Evolutionary conservation across 1,140 invertebrate species (phyloP), one percentile per base, ranked within the genome.

Genomic region (Drosophila mauritiana): DNA sequence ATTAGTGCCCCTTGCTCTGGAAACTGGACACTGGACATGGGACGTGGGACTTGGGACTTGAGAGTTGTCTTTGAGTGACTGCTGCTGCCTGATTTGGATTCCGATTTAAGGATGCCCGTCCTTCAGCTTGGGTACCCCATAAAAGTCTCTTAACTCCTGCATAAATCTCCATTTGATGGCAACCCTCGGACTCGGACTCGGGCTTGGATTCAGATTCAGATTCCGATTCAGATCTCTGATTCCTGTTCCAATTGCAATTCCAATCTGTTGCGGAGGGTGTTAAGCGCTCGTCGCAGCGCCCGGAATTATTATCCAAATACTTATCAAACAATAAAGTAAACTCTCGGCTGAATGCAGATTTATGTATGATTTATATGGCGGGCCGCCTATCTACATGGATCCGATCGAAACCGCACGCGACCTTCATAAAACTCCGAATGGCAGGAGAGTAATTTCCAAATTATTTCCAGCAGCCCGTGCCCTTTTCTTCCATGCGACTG

Each of bases 251-350:
- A 48, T 31, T 42, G 39, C 61, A 37, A 22, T 40, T 25, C 20
- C 55, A 59, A 67, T 64, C 45, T 54, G 51, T 67, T 58, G 61
- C 57, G 27, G 40, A 34, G 69, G 80, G 80, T 84, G 80, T 83
- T 84, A 84, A 79, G 77, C 76, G 75, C 15, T 54, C 49, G 67
- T 69, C 68, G 64, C 69, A 57, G 67, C 20, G 52, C 36, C 39
- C 22, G 25, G 40, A 55, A 78, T 83, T 89, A 86, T 89, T 89
- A 86, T 86, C 83, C 78, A 76, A 89, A 89, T 89, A 88, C 80
- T 88, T 88, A 88, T 88, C 83, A 86, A 88, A 83, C 83, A 88
- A 86, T 86, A 86, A 86, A 86, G 65, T 49, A 69, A 77, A 77
- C 63, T 49, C 49, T 34, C 49, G 25, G 45, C n/a, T 64, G 63